Evolutionary conservation across 2,113 vertebrate species (phyloP).

Genomic region (Ptyas mucosa): DNA sequence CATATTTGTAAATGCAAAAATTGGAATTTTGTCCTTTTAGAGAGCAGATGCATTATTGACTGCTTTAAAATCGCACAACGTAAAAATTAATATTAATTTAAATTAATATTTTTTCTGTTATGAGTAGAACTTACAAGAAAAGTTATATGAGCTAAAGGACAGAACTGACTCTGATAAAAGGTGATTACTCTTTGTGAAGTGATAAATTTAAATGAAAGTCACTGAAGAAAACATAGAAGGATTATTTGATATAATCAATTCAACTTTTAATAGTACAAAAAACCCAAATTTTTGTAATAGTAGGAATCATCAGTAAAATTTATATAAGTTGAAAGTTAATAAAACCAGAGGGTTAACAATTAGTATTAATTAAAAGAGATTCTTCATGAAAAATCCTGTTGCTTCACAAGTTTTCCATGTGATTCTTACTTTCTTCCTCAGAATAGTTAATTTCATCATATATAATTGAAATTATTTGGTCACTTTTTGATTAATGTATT

Average conservation of each 20-base stretch:
- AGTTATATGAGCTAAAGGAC: accelerated
- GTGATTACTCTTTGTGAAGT: background rate
- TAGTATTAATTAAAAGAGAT: background rate
- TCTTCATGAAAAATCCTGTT: background rate
- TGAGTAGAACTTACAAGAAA: background rate
- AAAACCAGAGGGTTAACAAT: background rate
- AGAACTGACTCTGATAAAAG: background rate
- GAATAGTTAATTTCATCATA: background rate
- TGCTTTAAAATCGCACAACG: background rate
- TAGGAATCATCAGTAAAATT: background rate
- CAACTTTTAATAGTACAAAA: background rate
- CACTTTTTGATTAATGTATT: background rate
- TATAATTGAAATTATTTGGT: background rate
- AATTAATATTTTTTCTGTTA: background rate
- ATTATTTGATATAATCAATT: background rate
- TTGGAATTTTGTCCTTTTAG: background rate
- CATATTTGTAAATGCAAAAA: background rate
- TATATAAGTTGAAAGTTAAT: background rate
- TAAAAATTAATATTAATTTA: background rate
- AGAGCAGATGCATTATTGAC: background rate
- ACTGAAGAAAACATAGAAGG: background rate
- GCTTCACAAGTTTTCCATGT: background rate
- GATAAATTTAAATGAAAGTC: background rate
- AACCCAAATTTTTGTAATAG: background rate
- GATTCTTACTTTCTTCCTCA: background rate